Percentiles rank a stretch among this genome's conserved stretches.
Conservation (phyloP, 2,113 vertebrate genomes). For the Erinaceus europaeus region DNA sequence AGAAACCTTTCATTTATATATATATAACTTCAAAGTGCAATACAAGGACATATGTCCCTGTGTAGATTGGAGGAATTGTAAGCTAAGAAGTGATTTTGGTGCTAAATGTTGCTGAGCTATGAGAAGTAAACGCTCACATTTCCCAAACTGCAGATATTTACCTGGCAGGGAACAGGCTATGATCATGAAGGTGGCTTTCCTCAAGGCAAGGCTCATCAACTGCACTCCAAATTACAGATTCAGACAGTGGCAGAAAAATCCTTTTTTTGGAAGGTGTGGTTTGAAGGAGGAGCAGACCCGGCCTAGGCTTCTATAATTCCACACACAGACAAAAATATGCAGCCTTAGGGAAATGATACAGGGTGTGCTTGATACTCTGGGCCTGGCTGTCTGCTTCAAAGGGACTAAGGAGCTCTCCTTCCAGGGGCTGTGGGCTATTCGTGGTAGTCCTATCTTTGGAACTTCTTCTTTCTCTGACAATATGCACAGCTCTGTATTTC, state of each 20-base stretch:
- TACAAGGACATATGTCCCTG: neutral
- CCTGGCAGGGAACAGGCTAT: too few relatives aligned
- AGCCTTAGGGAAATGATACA: neutral
- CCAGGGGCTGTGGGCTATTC: neutral
- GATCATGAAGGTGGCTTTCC: too few relatives aligned
- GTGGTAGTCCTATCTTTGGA: conserved; percentile 25
- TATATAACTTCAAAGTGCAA: neutral
- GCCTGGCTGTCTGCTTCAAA: neutral
- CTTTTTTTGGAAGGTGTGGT: neutral
- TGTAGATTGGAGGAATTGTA: neutral
- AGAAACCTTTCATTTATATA: neutral
- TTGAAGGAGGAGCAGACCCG: neutral
- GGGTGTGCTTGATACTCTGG: rapidly evolving
- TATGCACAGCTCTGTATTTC: neutral
- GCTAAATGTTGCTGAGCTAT: neutral
- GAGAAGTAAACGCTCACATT: neutral
- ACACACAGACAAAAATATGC: neutral
- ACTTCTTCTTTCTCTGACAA: conserved; percentile 5
- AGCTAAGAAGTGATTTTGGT: neutral
- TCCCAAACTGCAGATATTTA: too few relatives aligned
- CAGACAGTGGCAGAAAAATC: neutral
- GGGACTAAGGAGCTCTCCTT: neutral
- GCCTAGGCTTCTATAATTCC: neutral
- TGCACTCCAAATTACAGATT: neutral
- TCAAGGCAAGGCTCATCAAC: too few relatives aligned